Base-by-base conservation (phyloP, 2,888 invertebrate species). In the Mesodorylaimus sp. region DNA sequence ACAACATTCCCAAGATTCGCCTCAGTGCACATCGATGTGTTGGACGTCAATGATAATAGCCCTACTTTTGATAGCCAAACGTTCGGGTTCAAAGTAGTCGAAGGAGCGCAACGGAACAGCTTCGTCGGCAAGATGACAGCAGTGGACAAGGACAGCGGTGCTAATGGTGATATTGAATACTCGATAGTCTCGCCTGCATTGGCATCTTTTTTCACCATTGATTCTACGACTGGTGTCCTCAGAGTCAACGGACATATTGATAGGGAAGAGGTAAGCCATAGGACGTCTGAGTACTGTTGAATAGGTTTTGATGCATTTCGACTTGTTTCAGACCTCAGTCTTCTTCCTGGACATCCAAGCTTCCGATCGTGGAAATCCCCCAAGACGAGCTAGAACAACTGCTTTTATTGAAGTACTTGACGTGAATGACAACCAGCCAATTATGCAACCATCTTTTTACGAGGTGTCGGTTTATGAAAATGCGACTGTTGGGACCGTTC, bases 21-120 rank as follows among this genome's bases (percentile, higher is more conserved):
- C 25, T 79, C 88, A 87, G 81, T 87, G 59, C 78, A 77, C 68
- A 79, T 89, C 58, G 78, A 77, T 51, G 80, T 89, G 48, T 68
- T 83, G 66, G 91, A 91, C 72, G 82, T 81, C 70, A 91, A 91
- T 69, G 91, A 91, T 73, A 86, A 84, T 62, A 86, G 88, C n/a
- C 91, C 91, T 2, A 87, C 88, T 68, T 81, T 81, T 2, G 77
- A 83, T 29, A 84, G 86, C 3, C n/a, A n/a, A n/a, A 88, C 75
- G 36, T 73, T 84, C 54, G 76, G 77, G 24, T 87, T 84, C 70
- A 77, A 77, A 50, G 19, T 47, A 3, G 16, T 21, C 3, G 47
- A 47, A 23, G 45, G 23, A n/a, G 10, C 47, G 5, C 37, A 43
- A 23, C 13, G 5, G 28, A 28, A 36, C 16, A 27, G 10, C 16